Percentiles rank a stretch among this genome's conserved stretches.
Conservation (phyloP, 2,113 vertebrate genomes). For the Dinomys branickii region DNA sequence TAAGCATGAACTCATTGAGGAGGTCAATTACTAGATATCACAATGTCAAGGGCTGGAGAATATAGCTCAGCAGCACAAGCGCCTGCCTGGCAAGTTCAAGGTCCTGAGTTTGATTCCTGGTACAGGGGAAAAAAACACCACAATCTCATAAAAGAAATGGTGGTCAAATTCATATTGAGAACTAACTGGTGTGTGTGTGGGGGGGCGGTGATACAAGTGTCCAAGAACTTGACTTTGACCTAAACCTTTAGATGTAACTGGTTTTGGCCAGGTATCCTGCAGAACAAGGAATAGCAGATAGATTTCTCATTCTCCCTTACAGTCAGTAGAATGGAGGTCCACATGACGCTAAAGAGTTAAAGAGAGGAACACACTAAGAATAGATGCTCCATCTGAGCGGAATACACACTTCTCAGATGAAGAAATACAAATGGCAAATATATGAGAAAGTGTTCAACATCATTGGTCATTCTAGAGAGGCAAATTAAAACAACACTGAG, state of each 20-base stretch:
- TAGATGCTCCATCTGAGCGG: not conserved
- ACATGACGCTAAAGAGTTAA: rapidly evolving
- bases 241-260: no score
- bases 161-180: rapidly evolving
- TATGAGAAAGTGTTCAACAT: no score
- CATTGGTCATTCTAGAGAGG: no score
- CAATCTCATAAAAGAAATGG: no score
- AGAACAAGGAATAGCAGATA: rapidly evolving
- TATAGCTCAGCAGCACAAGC: no score
- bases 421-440: no score
- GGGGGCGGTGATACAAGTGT: rapidly evolving
- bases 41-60: no score
- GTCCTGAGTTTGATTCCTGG: no score
- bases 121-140: no score
- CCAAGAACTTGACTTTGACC: rapidly evolving
- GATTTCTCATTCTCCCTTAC: rapidly evolving
- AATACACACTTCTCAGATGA: no score
- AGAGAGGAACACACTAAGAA: rapidly evolving
- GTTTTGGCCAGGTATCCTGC: not conserved
- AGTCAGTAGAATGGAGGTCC: rapidly evolving
- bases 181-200: not conserved
- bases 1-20: rapidly evolving
- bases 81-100: no score
- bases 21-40: rapidly evolving
- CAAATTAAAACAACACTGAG: no score